phyloP scores from a whole-genome alignment of 2,888 invertebrate species.

The Sarcophaga subvicina region DNA sequence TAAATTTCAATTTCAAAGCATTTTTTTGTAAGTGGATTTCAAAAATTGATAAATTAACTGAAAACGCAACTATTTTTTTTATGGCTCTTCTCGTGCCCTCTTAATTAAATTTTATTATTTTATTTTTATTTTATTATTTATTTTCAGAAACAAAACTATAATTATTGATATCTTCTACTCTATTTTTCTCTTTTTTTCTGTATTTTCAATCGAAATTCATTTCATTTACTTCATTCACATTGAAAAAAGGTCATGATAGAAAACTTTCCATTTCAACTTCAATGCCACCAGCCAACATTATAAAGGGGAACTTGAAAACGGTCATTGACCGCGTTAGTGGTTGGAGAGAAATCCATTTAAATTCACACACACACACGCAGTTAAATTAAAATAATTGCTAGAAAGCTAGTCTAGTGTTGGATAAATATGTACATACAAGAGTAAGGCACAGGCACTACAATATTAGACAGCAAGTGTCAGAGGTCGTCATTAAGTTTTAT shows the following conservation, averaged over 20 bases:
- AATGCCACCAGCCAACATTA: neutral
- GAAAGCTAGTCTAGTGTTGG: too few relatives aligned
- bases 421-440: too few relatives aligned
- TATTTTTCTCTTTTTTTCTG: neutral
- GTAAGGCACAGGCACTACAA: too few relatives aligned
- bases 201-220: conserved; percentile 6
- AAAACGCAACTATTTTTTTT: too few relatives aligned
- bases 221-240: conserved; percentile 15
- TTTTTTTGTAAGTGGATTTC: neutral
- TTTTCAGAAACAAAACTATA: neutral
- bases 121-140: neutral
- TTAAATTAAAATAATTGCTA: neutral
- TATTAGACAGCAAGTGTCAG: too few relatives aligned
- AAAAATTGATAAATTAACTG: neutral
- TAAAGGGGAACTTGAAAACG: conserved; percentile 9
- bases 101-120: neutral
- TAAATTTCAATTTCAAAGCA: neutral
- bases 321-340: neutral
- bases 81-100: too few relatives aligned
- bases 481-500: too few relatives aligned
- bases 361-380: neutral
- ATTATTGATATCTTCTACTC: neutral
- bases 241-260: conserved; percentile 26
- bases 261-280: conserved; percentile 24
- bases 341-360: neutral